Evolutionary conservation across 2,797 vertebrate species (phyloP).

Genomic region (Oreonectes daqikongensis): DNA sequence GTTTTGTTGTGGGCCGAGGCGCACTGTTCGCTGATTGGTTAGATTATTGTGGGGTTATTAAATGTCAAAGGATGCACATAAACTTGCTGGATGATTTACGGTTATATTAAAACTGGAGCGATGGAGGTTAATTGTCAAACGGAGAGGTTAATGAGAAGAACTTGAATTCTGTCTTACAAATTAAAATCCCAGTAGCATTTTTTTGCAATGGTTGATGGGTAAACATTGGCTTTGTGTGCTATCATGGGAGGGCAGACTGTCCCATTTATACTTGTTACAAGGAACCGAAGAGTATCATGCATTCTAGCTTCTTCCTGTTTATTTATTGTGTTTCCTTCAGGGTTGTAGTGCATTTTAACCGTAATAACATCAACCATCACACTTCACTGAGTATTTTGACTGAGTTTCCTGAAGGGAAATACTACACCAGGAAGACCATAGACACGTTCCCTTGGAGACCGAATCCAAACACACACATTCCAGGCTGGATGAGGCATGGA

Average conservation of each 20-base stretch:
- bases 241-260: too few species aligned
- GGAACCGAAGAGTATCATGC: too few species aligned
- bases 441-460: not conserved
- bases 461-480: not conserved
- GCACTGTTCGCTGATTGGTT: slow-evolving; percentile 29
- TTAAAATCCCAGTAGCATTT: not conserved
- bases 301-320: too few species aligned
- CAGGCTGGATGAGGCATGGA: not conserved
- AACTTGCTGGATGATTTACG: not conserved
- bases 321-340: not conserved
- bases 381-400: not conserved
- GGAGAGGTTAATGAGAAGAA: not conserved
- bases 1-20: slow-evolving; percentile 7
- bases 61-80: not conserved
- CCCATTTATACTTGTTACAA: too few species aligned
- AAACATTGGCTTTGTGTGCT: too few species aligned
- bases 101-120: not conserved
- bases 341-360: not conserved
- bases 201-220: too few species aligned
- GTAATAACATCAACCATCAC: not conserved
- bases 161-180: not conserved
- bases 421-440: not conserved
- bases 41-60: not conserved
- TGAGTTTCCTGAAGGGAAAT: not conserved
- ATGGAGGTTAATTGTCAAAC: not conserved